Percentiles rank a stretch among this genome's conserved stretches.
These are phyloP conservation scores for Rhynchonema sp. DNA, from an alignment of 2,888 invertebrate genomes.

Conservation along the genomic window DNA sequence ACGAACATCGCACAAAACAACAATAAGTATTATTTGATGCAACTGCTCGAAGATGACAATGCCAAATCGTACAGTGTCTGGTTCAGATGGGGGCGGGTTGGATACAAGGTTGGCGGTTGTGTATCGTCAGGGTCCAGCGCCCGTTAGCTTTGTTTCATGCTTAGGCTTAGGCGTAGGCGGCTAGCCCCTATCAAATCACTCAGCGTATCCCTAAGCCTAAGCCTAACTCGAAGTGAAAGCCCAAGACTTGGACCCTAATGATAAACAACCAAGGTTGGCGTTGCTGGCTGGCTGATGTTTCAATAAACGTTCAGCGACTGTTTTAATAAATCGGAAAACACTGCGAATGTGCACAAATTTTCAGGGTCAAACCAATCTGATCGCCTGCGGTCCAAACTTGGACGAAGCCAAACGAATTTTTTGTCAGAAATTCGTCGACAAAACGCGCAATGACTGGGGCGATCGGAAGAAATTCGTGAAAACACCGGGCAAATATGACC, in stretches of 20 bases:
- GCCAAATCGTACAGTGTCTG: conserved; percentile 31
- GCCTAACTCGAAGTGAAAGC: no score
- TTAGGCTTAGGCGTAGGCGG: no score
- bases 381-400: conserved; percentile 29
- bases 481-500: conserved; percentile 34
- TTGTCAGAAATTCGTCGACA: conserved; percentile 35
- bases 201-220: no score
- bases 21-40: conserved; percentile 38
- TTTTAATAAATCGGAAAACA: no score
- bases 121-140: no score
- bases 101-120: conserved; percentile 19
- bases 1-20: conserved; percentile 37
- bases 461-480: conserved; percentile 29
- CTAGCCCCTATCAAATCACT: no score
- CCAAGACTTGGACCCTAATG: no score
- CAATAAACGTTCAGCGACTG: no score
- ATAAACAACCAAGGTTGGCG: no score
- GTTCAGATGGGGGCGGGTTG: conserved; percentile 41
- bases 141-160: no score
- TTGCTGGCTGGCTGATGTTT: no score
- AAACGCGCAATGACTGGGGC: conserved; percentile 35
- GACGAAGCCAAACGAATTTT: conserved; percentile 33
- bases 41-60: conserved; percentile 32
- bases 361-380: conserved; percentile 33
- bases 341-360: no score